Base-by-base conservation (phyloP, 1,140 invertebrate genomes). In the Drosophila auraria region DNA sequence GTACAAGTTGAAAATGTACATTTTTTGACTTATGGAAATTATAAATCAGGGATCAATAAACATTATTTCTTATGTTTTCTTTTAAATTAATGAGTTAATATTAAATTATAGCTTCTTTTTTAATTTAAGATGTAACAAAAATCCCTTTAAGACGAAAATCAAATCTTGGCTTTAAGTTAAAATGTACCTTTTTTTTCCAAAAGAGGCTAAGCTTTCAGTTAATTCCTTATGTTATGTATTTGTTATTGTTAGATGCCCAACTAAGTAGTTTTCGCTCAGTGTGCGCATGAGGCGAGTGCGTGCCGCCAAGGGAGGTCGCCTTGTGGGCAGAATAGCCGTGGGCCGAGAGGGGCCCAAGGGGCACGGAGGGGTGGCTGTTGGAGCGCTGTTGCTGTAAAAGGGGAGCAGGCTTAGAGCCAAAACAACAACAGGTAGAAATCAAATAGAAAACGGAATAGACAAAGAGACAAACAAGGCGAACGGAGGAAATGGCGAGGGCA, bases 371-470 rank as follows among this genome's bases (percentile, higher is more conserved):
- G 33, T 23, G 40, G 54, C 20, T 57, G 54, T 57, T 57, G 36
- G 54, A 57, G 33, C 54, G 20, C 20, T 40, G 54, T 57, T 9
- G 77, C 63, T 68, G 82, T 69, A 75, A 77, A 87, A 78, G 83
- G 83, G 83, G 83, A 87, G 83, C 72, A 89, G 86, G 86, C 86
- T 90, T 90, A 47, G 69, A 89, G 82, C 69, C 81, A 86, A 79
- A 76, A 83, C 73, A 87, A 87, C 79, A 90, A 90, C 86, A 90
- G 86, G 86, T 90, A 90, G 82, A 90, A 90, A 90, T 90, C 87
- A 90, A 90, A 90, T 90, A 90, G 86, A 90, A 90, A 90, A 91
- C 83, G 86, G 79, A 90, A 90, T 90, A 90, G 86, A 90, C 86
- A 76, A 87, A 81, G 84, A 72, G 76, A 82, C 50, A 57, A 56